Evolutionary conservation across 2,797 vertebrate genomes (phyloP).

Genomic region (Enteromius trimaculatus): DNA sequence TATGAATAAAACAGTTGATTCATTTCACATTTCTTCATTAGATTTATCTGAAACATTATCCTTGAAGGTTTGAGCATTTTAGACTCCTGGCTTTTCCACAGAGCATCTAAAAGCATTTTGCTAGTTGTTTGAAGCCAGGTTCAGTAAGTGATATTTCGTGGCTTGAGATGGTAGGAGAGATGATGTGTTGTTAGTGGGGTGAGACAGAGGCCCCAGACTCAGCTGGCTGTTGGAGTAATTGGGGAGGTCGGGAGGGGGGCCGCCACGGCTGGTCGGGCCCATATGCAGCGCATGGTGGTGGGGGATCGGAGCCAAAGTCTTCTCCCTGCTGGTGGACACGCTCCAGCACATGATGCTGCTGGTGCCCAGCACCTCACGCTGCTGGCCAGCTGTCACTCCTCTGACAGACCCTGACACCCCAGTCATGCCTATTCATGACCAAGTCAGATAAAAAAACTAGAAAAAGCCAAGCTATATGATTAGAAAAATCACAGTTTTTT

Average conservation of each 20-base stretch:
- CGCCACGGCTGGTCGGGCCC: conserved; percentile 77
- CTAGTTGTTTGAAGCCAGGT: neutral
- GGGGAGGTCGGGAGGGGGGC: conserved; percentile 68
- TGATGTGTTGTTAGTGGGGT: conserved; percentile 52
- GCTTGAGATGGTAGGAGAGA: conserved; percentile 43
- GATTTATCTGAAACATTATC: conserved; percentile 1
- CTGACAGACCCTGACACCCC: conserved; percentile 66
- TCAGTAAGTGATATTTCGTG: conserved; percentile 15
- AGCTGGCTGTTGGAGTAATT: conserved; percentile 79
- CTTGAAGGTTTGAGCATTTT: conserved; percentile 27
- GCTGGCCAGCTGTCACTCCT: conserved; percentile 77
- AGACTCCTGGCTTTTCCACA: conserved; percentile 3
- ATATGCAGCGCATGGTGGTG: conserved; percentile 67
- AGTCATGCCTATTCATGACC: conserved; percentile 65
- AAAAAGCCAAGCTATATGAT: neutral
- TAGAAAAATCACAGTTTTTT: neutral
- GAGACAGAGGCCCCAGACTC: conserved; percentile 68
- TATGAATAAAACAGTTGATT: neutral
- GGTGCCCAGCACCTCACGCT: conserved; percentile 68
- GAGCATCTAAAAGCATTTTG: conserved; percentile 10
- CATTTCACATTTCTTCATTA: neutral
- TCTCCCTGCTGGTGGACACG: conserved; percentile 68
- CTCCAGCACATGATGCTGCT: conserved; percentile 72
- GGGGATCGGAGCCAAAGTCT: conserved; percentile 59
- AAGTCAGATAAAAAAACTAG: conserved; percentile 53